phyloP scores from a whole-genome alignment of 2,113 vertebrate species.

The Physeter macrocephalus region DNA sequence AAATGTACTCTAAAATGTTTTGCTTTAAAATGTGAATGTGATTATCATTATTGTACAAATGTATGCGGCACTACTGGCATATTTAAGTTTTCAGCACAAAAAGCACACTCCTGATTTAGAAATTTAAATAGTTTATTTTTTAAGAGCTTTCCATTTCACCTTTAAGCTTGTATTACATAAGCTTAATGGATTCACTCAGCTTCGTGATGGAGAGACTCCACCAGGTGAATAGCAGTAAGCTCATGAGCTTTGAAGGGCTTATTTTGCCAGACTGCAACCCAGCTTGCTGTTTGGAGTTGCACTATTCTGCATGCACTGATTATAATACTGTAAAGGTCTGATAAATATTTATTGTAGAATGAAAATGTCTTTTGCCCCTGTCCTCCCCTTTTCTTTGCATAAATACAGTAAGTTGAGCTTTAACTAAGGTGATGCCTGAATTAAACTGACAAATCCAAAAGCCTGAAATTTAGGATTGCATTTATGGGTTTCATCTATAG shows the following conservation, averaged over 20 bases:
- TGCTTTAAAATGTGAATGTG: slow-evolving; percentile 41
- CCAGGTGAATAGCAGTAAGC: slow-evolving; percentile 55
- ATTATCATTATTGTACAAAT: slow-evolving; percentile 55
- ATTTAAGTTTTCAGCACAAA: slow-evolving; percentile 45
- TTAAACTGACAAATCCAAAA: slow-evolving; percentile 55
- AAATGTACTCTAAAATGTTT: slow-evolving; percentile 59
- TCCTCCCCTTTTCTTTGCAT: slow-evolving; percentile 46
- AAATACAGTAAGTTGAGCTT: slow-evolving; percentile 55
- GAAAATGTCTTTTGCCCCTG: slow-evolving; percentile 6
- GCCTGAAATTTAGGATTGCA: slow-evolving; percentile 56
- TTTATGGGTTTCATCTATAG: slow-evolving; percentile 60
- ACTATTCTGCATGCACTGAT: slow-evolving; percentile 42
- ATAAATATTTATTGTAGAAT: slow-evolving; percentile 66
- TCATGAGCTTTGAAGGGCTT: slow-evolving; percentile 50
- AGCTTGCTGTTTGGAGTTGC: slow-evolving; percentile 41
- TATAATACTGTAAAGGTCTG: slow-evolving; percentile 50
- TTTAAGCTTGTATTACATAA: slow-evolving; percentile 64
- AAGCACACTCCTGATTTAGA: slow-evolving; percentile 43
- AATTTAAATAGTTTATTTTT: slow-evolving; percentile 63
- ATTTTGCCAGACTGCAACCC: slow-evolving; percentile 54
- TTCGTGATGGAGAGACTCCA: slow-evolving; percentile 40
- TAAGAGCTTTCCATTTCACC: slow-evolving; percentile 53
- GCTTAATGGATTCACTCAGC: slow-evolving; percentile 59
- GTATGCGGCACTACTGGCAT: slow-evolving; percentile 25
- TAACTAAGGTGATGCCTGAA: slow-evolving; percentile 37